Conservation (phyloP, 1,140 invertebrate genomes). For the Zaprionus nigranus region DNA sequence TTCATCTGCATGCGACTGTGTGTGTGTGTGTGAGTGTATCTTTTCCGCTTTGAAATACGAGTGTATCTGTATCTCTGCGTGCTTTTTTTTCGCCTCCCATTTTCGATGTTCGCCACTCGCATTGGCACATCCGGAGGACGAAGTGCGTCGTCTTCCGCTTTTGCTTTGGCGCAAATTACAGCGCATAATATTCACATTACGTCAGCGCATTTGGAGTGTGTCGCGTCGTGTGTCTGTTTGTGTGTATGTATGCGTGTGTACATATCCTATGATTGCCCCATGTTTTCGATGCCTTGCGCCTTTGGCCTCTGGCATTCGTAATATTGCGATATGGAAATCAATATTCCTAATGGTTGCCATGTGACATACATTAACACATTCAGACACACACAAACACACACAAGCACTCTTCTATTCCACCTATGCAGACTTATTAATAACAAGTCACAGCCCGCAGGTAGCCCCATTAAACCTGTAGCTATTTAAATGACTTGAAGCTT, state of each 20-base stretch:
- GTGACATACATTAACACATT: constrained; percentile 37
- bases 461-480: background rate
- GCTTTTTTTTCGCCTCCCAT: constrained; percentile 30
- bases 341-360: constrained; percentile 77
- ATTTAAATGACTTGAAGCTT: constrained; percentile 51
- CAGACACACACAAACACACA: background rate
- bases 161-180: constrained; percentile 80
- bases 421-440: background rate
- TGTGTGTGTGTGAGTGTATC: constrained; percentile 36
- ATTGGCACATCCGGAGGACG: constrained; percentile 46
- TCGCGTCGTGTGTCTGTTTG: constrained; percentile 5
- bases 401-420: background rate
- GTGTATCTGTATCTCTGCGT: constrained; percentile 41
- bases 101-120: constrained; percentile 21
- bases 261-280: constrained; percentile 44
- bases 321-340: constrained; percentile 80
- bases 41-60: constrained; percentile 57
- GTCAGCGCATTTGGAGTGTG: constrained; percentile 58
- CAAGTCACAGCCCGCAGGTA: background rate
- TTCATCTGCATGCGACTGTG: constrained; percentile 63
- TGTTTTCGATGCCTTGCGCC: constrained; percentile 25
- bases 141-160: constrained; percentile 76
- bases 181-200: constrained; percentile 80
- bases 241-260: constrained; percentile 31
- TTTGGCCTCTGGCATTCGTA: constrained; percentile 61